These are phyloP conservation scores for Hoplostethus atlanticus DNA, from an alignment of 2,797 vertebrate genomes.

Conservation along the genomic window DNA sequence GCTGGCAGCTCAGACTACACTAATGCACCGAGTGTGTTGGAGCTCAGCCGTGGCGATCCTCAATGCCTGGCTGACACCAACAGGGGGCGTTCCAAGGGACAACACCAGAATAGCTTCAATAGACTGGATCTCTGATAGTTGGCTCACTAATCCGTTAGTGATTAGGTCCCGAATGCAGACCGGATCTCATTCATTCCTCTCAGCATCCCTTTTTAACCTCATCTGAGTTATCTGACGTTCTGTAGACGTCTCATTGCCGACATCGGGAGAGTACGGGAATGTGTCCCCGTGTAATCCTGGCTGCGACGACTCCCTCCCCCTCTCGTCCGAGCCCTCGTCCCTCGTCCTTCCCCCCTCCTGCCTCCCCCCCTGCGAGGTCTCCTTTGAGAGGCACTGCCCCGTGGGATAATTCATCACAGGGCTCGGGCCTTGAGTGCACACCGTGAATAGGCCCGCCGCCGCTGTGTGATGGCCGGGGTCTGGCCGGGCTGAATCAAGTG, in stretches of 20 bases:
- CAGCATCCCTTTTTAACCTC: no score
- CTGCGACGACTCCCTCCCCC: conserved; percentile 41
- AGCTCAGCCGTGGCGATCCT: conserved; percentile 39
- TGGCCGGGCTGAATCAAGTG: conserved; percentile 80
- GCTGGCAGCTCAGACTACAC: conserved; percentile 60
- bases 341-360: neutral
- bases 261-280: conserved; percentile 42
- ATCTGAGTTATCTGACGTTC: no score
- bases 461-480: conserved; percentile 77
- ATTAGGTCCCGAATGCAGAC: no score
- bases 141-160: no score
- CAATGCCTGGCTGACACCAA: conserved; percentile 36
- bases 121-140: no score
- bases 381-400: conserved; percentile 78
- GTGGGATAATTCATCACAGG: conserved; percentile 82
- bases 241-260: neutral
- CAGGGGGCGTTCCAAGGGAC: conserved; percentile 22
- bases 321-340: conserved; percentile 8
- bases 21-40: conserved; percentile 72
- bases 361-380: conserved; percentile 28
- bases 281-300: conserved; percentile 38
- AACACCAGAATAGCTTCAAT: neutral
- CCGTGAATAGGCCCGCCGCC: conserved; percentile 69
- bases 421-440: conserved; percentile 64
- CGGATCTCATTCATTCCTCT: no score